Percentiles rank a stretch among this genome's conserved stretches.
phyloP scores from a whole-genome alignment of 1,140 invertebrate genomes.

The Macrobrachium rosenbergii region DNA sequence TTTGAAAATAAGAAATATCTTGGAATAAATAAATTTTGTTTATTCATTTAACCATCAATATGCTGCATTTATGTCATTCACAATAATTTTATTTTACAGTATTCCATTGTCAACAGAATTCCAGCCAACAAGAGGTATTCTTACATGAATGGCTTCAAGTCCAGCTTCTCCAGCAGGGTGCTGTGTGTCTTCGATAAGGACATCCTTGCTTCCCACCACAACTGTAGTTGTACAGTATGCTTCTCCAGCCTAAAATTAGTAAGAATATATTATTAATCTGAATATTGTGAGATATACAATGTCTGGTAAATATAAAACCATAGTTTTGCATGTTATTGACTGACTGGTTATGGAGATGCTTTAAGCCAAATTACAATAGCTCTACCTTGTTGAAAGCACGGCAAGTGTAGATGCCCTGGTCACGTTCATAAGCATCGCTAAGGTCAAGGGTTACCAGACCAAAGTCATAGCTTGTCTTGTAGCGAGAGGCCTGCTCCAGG shows the following conservation, averaged over 20 bases:
- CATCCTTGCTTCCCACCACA: slow-evolving; percentile 77
- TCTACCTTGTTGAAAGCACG: slow-evolving; percentile 83
- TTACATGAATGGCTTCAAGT: slow-evolving; percentile 88
- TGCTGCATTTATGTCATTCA: no score
- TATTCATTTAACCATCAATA: neutral
- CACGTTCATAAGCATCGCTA: slow-evolving; percentile 89
- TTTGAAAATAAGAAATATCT: no score
- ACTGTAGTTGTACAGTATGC: slow-evolving; percentile 92
- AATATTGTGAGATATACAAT: neutral
- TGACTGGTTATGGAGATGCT: neutral
- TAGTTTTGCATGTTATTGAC: neutral
- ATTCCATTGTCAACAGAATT: no score
- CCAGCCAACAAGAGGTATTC: neutral
- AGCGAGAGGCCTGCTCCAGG: slow-evolving; percentile 75
- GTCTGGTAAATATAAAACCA: neutral
- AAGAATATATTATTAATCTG: neutral
- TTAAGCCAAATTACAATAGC: neutral
- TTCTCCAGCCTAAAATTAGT: slow-evolving; percentile 77
- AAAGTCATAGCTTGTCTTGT: slow-evolving; percentile 91
- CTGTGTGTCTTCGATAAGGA: slow-evolving; percentile 88
- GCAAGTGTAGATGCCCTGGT: slow-evolving; percentile 94
- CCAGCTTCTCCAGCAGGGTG: slow-evolving; percentile 94
- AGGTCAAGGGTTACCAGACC: slow-evolving; percentile 92
- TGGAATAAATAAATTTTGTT: neutral
- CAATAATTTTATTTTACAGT: neutral